Evolutionary conservation across 1,140 invertebrate species (phyloP), one percentile per base, ranked within the genome.

Genomic region (Metaphire vulgaris): DNA sequence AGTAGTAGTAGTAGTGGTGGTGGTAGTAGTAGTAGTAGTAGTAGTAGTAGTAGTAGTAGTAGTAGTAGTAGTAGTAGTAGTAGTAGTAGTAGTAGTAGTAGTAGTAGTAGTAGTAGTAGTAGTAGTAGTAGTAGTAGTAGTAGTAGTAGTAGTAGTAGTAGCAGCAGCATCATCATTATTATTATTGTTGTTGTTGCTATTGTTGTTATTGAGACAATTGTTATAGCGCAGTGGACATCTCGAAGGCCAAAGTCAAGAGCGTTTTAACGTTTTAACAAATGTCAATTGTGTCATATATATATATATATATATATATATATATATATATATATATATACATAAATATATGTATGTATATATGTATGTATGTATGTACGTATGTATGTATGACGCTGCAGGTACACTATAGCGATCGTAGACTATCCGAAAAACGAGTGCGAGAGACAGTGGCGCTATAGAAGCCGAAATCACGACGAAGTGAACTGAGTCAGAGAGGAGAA

Each of bases 81-180:
- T 65, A 65, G 56, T 65, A 65, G 56, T 65, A 65, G 56, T 65
- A 65, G 56, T 65, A 65, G 56, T 65, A 65, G 56, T 65, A 65
- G 56, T 65, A 65, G 56, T 65, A 65, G 56, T 65, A 65, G 56
- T 65, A 65, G 56, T 65, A 65, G 56, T 65, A 65, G 56, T 65
- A 65, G 56, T 65, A 65, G 56, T 65, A 65, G 56, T 65, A 26
- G 56, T 65, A 65, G 56, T 65, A 65, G 56, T 26, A 65, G 56
- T 65, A 65, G 56, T 65, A 65, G 56, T 26, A 65, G 56, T 65
- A 65, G 56, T 65, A 65, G 56, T 65, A 65, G 56, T 65, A 65
- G 56, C 56, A 65, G 56, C 26, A 65, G 56, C 56, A 65, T 14
- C 26, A 65, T 14, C 56, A 65, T 14, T 65, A 65, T 14, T 65